A percentile compares a stretch with the other conserved stretches of the same genome.
Evolutionary conservation across 2,888 invertebrate species (phyloP).

Genomic region (Alloplasta piceator): DNA sequence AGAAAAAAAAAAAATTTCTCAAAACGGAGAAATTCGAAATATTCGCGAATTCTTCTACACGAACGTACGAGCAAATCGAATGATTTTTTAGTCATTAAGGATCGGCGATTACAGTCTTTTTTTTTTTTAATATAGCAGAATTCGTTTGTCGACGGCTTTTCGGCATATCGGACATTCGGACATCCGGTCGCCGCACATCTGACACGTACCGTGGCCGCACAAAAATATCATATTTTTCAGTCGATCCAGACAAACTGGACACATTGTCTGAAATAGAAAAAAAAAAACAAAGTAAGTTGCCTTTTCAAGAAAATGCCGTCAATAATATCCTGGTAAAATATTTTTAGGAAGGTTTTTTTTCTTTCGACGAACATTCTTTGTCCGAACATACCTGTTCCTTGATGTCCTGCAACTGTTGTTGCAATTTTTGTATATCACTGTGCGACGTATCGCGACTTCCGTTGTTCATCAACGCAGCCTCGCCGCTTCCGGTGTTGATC

Average conservation of each 20-base stretch:
- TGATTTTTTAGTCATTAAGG: slow-evolving; percentile 41
- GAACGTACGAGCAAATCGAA: slow-evolving; percentile 19
- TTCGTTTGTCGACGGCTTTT: slow-evolving; percentile 97
- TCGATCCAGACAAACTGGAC: slow-evolving; percentile 98
- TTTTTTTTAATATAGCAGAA: slow-evolving; percentile 90
- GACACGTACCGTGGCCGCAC: slow-evolving; percentile 98
- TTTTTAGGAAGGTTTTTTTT: too few species aligned
- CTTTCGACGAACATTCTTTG: background rate
- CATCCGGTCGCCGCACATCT: slow-evolving; percentile 99
- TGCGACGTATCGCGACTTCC: slow-evolving; percentile 88
- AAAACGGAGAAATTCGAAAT: slow-evolving; percentile 13
- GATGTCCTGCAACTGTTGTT: slow-evolving; percentile 98
- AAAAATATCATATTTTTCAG: slow-evolving; percentile 99
- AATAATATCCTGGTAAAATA: too few species aligned
- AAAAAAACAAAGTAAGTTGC: slow-evolving; percentile 34
- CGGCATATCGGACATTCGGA: slow-evolving; percentile 98
- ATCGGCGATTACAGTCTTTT: slow-evolving; percentile 61
- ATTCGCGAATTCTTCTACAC: slow-evolving; percentile 17
- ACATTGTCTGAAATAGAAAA: slow-evolving; percentile 93
- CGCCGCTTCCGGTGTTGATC: slow-evolving; percentile 71
- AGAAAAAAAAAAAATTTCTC: slow-evolving; percentile 6
- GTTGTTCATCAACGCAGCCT: slow-evolving; percentile 87
- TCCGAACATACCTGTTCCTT: slow-evolving; percentile 92
- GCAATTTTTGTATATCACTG: slow-evolving; percentile 94
- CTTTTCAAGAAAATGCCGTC: too few species aligned